A percentile compares a stretch with the other conserved stretches of the same genome.
Conservation (phyloP, 1,140 invertebrate genomes). For the Lordiphosa mommai region DNA sequence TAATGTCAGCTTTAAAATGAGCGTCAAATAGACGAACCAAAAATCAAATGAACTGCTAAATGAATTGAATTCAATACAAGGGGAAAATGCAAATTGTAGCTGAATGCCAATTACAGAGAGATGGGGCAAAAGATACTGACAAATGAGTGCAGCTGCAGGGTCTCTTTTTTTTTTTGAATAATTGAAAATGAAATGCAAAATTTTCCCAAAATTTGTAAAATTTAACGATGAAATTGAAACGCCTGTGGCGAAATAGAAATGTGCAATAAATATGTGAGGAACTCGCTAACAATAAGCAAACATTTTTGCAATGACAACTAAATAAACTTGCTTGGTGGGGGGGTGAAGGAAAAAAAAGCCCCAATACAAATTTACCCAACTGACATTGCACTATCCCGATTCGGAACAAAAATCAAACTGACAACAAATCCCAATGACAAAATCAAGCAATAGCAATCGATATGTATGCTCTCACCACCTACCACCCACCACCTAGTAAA, state of each 20-base stretch:
- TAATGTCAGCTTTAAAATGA: constrained; percentile 33
- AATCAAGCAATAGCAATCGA: constrained; percentile 75
- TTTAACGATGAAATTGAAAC: constrained; percentile 32
- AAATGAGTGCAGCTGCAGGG: constrained; percentile 27
- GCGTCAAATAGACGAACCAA: constrained; percentile 32
- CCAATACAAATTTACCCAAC: constrained; percentile 52
- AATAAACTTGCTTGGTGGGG: constrained; percentile 47
- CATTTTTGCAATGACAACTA: constrained; percentile 69
- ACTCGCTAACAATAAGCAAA: constrained; percentile 58
- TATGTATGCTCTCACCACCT: constrained; percentile 24
- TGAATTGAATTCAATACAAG: constrained; percentile 43
- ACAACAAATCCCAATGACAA: constrained; percentile 76
- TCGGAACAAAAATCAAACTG: constrained; percentile 65
- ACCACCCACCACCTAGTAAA: constrained; percentile 33
- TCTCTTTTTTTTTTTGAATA: constrained; percentile 16
- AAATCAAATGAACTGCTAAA: constrained; percentile 68
- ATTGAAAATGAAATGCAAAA: constrained; percentile 52
- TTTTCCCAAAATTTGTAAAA: constrained; percentile 35
- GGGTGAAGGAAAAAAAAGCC: constrained; percentile 4
- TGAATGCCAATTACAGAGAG: constrained; percentile 29
- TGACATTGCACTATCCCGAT: constrained; percentile 5
- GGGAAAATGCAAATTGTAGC: constrained; percentile 12
- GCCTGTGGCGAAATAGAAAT: constrained; percentile 13
- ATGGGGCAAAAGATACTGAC: constrained; percentile 29
- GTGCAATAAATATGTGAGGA: constrained; percentile 5